Base-by-base conservation (phyloP, 2,888 invertebrate genomes). In the Myopa tessellatipennis region DNA sequence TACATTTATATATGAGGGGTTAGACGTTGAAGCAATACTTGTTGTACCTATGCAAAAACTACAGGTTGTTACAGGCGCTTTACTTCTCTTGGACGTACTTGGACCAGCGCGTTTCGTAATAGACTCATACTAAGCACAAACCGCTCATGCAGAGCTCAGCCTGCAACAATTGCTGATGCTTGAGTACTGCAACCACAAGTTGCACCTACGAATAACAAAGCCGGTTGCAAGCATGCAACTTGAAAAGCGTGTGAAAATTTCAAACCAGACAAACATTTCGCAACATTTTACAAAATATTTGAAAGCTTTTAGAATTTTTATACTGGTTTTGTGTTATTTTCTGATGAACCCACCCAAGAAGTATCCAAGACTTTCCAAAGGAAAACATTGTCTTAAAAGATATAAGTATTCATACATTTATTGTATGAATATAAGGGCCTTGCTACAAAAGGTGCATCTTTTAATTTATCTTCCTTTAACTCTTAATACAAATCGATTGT, bases 101-200 rank as follows among this genome's bases (percentile, higher is more conserved):
- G 81, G 83, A 82, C 83, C 84, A 83, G 76, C 80, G 81, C 16
- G 74, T 79, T 76, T 79, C 74, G 77, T 74, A 79, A 75, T 65
- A 58, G 12, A 65, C 18, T 73, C 36, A 36, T 63, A 75, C 77
- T 77, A 74, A 79, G 73, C 79, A 78, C 68, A 76, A 79, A 81
- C 79, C 79, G 77, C 79, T 81, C 75, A 79, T 76, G 78, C 80
- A 77, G 73, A 52, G 75, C 74, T 70, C 50, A 58, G 79, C 79
- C 80, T 80, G 80, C 80, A 45, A 45, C 73, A 55, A 12, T 70
- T 55, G 45, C 38, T 61, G 61, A 18, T 60, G 45, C 26, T 38
- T 40, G 73, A n/a, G 36, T 36, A 60, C n/a, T 38, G 72, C 72
- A 60, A n/a, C 18, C 14, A 45, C 40, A 50, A 73, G 73, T 26